Conservation (phyloP, 1,140 invertebrate genomes). For the Brachystomella parvula region DNA sequence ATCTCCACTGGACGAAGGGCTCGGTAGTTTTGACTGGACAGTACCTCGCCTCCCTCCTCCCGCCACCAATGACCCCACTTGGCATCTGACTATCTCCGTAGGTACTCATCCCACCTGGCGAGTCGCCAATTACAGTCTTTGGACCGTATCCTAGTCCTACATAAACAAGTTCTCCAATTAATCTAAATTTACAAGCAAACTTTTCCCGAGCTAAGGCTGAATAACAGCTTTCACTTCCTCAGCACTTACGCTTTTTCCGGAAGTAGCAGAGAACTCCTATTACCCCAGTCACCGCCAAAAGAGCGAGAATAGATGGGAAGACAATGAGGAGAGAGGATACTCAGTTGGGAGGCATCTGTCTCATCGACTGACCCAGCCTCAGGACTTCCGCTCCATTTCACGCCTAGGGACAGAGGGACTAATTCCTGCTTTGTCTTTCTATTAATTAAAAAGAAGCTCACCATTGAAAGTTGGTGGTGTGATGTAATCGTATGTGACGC, state of each 20-base stretch:
- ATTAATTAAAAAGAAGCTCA: background rate
- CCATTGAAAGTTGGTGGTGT: slow-evolving; percentile 43
- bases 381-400: slow-evolving; percentile 8
- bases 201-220: background rate
- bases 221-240: background rate
- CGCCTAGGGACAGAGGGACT: background rate
- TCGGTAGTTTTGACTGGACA: slow-evolving; percentile 35
- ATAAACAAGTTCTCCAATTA: background rate
- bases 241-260: slow-evolving; percentile 28
- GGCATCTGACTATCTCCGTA: slow-evolving; percentile 19
- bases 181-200: background rate
- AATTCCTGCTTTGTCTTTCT: background rate
- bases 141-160: slow-evolving; percentile 19
- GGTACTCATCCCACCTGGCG: slow-evolving; percentile 30
- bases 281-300: slow-evolving; percentile 28
- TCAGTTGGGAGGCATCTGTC: slow-evolving; percentile 21
- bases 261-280: slow-evolving; percentile 28
- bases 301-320: slow-evolving; percentile 29
- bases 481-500: slow-evolving; percentile 77
- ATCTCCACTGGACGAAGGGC: slow-evolving; percentile 10
- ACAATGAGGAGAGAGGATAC: slow-evolving; percentile 31
- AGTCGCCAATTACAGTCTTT: slow-evolving; percentile 34
- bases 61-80: background rate
- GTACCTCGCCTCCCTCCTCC: slow-evolving; percentile 26
- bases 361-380: background rate